Base-by-base conservation (phyloP, 2,797 vertebrate species). In the Hypotaenidia philippensis region DNA sequence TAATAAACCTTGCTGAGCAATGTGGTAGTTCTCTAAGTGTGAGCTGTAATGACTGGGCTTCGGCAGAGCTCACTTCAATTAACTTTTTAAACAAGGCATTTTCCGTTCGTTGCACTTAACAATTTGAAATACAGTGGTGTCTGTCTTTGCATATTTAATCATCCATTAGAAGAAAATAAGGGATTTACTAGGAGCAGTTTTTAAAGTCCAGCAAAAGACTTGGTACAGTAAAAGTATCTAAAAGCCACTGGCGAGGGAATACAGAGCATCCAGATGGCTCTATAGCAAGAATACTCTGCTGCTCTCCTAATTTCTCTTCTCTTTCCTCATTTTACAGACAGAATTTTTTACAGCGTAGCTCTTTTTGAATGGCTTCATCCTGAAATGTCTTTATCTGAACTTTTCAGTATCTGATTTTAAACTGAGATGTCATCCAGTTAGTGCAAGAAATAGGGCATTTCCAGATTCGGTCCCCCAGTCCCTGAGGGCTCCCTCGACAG, bases 71-170 rank as follows among this genome's bases (percentile, higher is more conserved):
- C 8, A 13, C 93, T 71, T 89, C 94, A 91, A 63, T 86, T 95
- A 89, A n/a, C 66, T 88, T 93, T 69, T 80, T 91, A 78, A 96
- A 90, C 76, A 95, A 75, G 84, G 55, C 38, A 44, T 94, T 94
- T 92, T 95, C 94, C 64, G 75, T 77, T 95, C 49, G 5, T 89
- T 93, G 83, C 75, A 31, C 47, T 76, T 89, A 80, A 84, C 79
- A 82, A 83, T 89, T 63, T 91, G 76, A 92, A 90, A 90, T 95
- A 87, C 52, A 75, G 60, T 8, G 3, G 13, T 86, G 66, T 72
- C 68, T 68, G 44, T 57, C 89, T 94, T 92, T 5, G 44, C 89
- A 90, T 96, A 68, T 95, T 95, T 95, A 95, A 92, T 92, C 70
- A 63, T 70, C 50, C 10, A 27, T 96, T 94, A 75, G 57, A 75